Conservation (phyloP, 2,113 vertebrate species). For the Benitochromis conjunctus region DNA sequence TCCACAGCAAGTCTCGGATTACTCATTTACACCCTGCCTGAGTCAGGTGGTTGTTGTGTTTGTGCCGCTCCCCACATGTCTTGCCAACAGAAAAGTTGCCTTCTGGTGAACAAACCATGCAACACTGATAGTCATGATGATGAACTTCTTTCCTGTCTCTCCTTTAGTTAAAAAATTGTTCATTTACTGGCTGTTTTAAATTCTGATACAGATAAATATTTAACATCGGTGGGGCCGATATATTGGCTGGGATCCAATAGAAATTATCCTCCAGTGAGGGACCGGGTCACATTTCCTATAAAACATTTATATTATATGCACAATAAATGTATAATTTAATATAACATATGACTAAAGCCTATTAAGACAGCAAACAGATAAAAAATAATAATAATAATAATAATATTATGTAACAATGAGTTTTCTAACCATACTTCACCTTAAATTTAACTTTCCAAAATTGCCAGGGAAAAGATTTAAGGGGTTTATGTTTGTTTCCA, state of each 20-base stretch:
- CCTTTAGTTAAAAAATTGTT: fast-evolving
- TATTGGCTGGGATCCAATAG: background rate
- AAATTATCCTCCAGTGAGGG: background rate
- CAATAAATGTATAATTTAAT: background rate
- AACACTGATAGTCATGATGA: background rate
- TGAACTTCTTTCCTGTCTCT: background rate
- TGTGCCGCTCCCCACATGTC: background rate
- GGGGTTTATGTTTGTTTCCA: background rate
- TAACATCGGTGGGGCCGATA: background rate
- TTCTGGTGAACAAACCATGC: background rate
- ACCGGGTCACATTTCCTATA: too few relatives aligned
- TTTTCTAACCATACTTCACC: background rate
- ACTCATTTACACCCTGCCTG: background rate
- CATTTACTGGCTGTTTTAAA: background rate
- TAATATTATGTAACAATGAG: background rate
- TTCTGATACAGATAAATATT: background rate
- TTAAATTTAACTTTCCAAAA: background rate
- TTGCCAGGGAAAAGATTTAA: background rate
- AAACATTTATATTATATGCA: background rate
- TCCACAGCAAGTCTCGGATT: background rate
- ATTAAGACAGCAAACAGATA: background rate
- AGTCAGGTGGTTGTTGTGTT: background rate
- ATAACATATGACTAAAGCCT: background rate
- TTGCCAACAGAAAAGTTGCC: background rate
- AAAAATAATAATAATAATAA: background rate